Conservation (phyloP, 2,113 vertebrate genomes). For the Phainopepla nitens region DNA sequence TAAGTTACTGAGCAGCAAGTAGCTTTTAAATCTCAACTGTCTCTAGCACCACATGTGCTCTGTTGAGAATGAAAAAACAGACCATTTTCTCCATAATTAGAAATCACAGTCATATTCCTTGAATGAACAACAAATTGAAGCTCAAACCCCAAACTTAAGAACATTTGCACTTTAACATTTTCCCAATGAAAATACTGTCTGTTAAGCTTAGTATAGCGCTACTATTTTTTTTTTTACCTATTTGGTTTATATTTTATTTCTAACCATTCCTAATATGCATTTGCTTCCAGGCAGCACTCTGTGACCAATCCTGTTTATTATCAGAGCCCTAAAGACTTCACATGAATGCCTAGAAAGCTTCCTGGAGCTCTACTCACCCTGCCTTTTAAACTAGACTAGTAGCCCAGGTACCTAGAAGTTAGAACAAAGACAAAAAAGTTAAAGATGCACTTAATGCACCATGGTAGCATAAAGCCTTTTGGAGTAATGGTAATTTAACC, state of each 20-base stretch:
- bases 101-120: neutral
- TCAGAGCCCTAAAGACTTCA: neutral
- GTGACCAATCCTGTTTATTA: neutral
- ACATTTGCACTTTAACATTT: neutral
- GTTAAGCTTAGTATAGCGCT: neutral
- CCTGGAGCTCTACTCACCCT: neutral
- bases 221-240: neutral
- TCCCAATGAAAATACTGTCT: neutral
- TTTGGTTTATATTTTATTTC: neutral
- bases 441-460: constrained; percentile 63
- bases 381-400: neutral
- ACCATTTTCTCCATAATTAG: neutral
- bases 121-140: neutral
- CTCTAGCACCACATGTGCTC: neutral
- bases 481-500: neutral
- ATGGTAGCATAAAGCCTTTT: neutral
- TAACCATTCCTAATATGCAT: neutral
- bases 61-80: neutral
- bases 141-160: neutral
- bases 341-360: neutral
- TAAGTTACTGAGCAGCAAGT: neutral
- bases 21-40: neutral
- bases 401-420: neutral
- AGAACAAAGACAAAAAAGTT: neutral
- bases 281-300: neutral